These are phyloP conservation scores for Enteromius radiatus DNA, from an alignment of 2,797 vertebrate species.

Conservation along the genomic window DNA sequence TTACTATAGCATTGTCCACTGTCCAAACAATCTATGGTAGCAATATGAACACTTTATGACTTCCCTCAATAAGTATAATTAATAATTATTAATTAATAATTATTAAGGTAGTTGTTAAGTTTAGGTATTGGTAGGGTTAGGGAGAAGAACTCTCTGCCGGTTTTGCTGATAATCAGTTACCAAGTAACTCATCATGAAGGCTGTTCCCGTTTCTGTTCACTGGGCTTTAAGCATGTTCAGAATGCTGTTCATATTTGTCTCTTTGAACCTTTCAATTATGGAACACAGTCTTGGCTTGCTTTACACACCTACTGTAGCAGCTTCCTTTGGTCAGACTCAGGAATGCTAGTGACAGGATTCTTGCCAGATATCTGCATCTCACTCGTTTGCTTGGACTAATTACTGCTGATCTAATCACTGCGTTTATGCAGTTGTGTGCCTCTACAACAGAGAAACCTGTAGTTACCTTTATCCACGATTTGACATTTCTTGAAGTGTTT, in stretches of 20 bases:
- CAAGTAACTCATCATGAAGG: slow-evolving; percentile 48
- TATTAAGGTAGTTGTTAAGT: too few species aligned
- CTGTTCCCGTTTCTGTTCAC: slow-evolving; percentile 32
- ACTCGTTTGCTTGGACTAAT: neutral
- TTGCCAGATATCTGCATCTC: slow-evolving; percentile 28
- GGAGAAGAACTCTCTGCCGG: neutral
- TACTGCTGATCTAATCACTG: neutral
- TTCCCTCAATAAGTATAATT: too few species aligned
- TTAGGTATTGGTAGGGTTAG: too few species aligned
- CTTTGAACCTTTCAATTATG: slow-evolving; percentile 51
- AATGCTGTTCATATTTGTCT: slow-evolving; percentile 45
- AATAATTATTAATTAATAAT: too few species aligned
- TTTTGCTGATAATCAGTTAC: slow-evolving; percentile 52
- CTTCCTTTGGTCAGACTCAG: slow-evolving; percentile 52
- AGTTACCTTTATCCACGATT: neutral
- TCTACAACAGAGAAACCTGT: neutral
- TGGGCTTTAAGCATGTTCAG: slow-evolving; percentile 25
- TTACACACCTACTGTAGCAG: slow-evolving; percentile 44
- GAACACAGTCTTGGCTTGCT: slow-evolving; percentile 26
- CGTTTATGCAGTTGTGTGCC: neutral
- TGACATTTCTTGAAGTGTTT: neutral
- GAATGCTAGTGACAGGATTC: slow-evolving; percentile 28
- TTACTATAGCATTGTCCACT: neutral
- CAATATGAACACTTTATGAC: neutral
- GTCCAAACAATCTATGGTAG: too few species aligned